phyloP scores from a whole-genome alignment of 1,140 invertebrate species.

The Philaenus spumarius region DNA sequence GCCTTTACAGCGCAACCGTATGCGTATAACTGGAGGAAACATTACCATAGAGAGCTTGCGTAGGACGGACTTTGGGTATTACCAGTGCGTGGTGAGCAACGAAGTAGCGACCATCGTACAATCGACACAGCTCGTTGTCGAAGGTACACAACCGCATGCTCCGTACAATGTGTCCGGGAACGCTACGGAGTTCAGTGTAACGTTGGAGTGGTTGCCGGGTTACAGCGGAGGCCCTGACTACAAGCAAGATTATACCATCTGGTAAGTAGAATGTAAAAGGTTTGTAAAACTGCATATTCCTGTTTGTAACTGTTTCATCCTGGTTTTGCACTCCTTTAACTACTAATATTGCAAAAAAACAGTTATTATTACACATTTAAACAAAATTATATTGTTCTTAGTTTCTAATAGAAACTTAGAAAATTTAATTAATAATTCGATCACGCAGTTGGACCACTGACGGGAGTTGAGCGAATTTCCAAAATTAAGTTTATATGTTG shows the following conservation, averaged over 20 bases:
- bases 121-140: slow-evolving; percentile 84
- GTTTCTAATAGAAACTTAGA: no score
- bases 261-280: no score
- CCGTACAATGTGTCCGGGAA: slow-evolving; percentile 88
- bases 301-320: no score
- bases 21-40: slow-evolving; percentile 74
- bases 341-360: no score
- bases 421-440: no score
- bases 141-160: slow-evolving; percentile 93
- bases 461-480: no score
- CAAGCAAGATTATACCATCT: slow-evolving; percentile 90
- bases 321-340: no score
- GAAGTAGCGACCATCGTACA: slow-evolving; percentile 90
- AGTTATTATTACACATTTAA: no score
- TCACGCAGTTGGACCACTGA: no score
- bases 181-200: slow-evolving; percentile 82
- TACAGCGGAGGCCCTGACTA: slow-evolving; percentile 92
- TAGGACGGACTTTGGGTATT: slow-evolving; percentile 86
- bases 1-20: slow-evolving; percentile 70
- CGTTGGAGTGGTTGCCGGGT: slow-evolving; percentile 85
- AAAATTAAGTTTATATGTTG: no score
- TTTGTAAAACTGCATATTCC: no score
- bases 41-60: slow-evolving; percentile 83
- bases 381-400: no score
- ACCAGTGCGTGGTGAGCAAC: slow-evolving; percentile 91